Evolutionary conservation across 2,113 vertebrate species (phyloP).

Genomic region (Austrofundulus limnaeus): DNA sequence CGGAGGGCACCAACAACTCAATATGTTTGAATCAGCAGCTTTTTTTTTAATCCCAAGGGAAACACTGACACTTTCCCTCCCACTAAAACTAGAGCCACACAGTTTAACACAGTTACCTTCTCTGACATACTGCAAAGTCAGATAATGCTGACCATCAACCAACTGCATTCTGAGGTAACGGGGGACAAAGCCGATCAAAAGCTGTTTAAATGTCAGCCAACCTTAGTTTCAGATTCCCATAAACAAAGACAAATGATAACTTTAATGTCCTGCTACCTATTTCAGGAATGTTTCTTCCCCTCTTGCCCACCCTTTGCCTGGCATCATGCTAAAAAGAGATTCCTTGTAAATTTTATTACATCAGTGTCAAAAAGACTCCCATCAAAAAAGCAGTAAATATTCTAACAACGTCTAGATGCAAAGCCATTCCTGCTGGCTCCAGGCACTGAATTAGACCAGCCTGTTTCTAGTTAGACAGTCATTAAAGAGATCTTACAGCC

Average conservation of each 20-base stretch:
- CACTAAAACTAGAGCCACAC: constrained; percentile 37
- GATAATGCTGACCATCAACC: constrained; percentile 48
- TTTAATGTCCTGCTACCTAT: constrained; percentile 68
- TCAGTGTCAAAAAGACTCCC: constrained; percentile 92
- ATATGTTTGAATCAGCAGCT: constrained; percentile 64
- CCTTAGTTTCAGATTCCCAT: constrained; percentile 64
- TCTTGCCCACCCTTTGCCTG: constrained; percentile 80
- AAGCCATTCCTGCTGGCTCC: constrained; percentile 88
- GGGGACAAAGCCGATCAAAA: constrained; percentile 61
- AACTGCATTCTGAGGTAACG: constrained; percentile 31
- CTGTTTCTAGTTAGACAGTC: constrained; percentile 99
- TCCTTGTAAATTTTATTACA: constrained; percentile 92
- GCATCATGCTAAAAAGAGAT: constrained; percentile 81
- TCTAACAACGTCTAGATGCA: constrained; percentile 91
- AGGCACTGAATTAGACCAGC: constrained; percentile 90
- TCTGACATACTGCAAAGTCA: constrained; percentile 63
- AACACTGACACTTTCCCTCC: constrained; percentile 53
- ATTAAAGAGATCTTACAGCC: constrained; percentile 98
- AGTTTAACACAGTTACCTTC: constrained; percentile 32
- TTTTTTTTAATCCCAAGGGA: constrained; percentile 45
- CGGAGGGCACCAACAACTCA: constrained; percentile 53
- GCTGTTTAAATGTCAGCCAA: constrained; percentile 66
- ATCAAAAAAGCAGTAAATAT: constrained; percentile 93
- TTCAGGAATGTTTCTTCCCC: constrained; percentile 63
- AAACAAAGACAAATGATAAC: constrained; percentile 78